Base-by-base conservation (phyloP, 2,113 vertebrate genomes). In the Hipposideros armiger region DNA sequence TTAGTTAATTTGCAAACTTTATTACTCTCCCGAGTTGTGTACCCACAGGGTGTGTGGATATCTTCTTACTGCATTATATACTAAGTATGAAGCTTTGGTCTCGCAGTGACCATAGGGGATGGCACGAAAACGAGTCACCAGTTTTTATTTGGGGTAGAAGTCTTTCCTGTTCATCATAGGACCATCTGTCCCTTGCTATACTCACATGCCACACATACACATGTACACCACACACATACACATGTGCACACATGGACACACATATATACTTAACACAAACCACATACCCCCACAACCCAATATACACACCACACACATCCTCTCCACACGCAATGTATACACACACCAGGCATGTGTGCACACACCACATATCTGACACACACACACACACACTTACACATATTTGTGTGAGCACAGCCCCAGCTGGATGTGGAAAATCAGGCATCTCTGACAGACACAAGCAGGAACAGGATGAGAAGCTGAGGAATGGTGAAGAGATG, bases 41-140 rank as follows among this genome's bases (percentile, higher is more conserved):
- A 60, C 45, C 16, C 0, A 17, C 7, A 2, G 5, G 5, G 3
- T 22, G 7, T 8, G 9, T 4, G 16, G 9, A 1, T 0, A 15
- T 52, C 58, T 56, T 62, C 60, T 52, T 26, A 47, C 32, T n/a
- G 10, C 17, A 20, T 2, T 20, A 6, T 6, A 10, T 17, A 28
- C 5, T 17, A 15, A 50, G 16, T 15, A 4, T 1, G 24, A 30
- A 36, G n/a, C 11, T 78, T 64, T 80, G 73, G 40, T 40, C n/a
- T 32, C 6, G 32, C 6, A 9, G 19, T 81, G 58, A 67, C 7
- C 36, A 7, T 22, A 67, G 42, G 17, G 16, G 42, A 8, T 47
- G 81, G 60, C 60, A 50, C 11, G 19, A n/a, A 66, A 58, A 52
- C 1, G 17, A 32, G 32, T 47, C 36, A 26, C 30, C 11, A 16